Evolutionary conservation across 2,888 invertebrate species (phyloP).

Genomic region (Xestia rhomboidea): DNA sequence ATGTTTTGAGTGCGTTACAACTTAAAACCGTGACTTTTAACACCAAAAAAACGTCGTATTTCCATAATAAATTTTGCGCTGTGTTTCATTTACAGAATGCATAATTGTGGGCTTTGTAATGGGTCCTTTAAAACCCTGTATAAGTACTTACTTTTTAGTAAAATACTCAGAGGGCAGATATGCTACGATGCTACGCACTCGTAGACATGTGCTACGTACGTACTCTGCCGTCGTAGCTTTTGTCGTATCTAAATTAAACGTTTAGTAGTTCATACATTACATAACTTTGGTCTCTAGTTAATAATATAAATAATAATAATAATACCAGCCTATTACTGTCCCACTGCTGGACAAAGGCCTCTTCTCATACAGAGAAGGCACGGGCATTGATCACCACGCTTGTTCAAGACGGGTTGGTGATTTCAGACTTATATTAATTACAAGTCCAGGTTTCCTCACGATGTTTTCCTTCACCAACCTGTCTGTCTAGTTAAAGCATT

Average conservation of each 20-base stretch:
- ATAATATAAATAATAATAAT: too few relatives aligned
- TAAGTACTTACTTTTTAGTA: not conserved
- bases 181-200: slow-evolving; percentile 22
- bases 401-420: too few relatives aligned
- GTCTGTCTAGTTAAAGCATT: not conserved
- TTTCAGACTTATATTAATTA: too few relatives aligned
- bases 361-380: too few relatives aligned
- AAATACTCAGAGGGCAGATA: not conserved
- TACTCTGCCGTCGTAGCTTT: not conserved
- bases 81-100: not conserved
- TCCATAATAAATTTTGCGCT: not conserved
- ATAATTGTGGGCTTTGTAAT: not conserved
- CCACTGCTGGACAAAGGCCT: too few relatives aligned
- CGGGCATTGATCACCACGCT: too few relatives aligned
- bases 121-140: not conserved
- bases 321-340: too few relatives aligned
- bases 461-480: too few relatives aligned
- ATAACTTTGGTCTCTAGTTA: not conserved
- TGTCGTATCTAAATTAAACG: not conserved
- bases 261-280: not conserved
- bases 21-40: not conserved
- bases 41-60: not conserved
- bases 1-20: not conserved
- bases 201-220: slow-evolving; percentile 17
- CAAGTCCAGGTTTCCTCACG: too few relatives aligned